Conservation (phyloP, 2,888 invertebrate genomes). For the Zootermopsis nevadensis region DNA sequence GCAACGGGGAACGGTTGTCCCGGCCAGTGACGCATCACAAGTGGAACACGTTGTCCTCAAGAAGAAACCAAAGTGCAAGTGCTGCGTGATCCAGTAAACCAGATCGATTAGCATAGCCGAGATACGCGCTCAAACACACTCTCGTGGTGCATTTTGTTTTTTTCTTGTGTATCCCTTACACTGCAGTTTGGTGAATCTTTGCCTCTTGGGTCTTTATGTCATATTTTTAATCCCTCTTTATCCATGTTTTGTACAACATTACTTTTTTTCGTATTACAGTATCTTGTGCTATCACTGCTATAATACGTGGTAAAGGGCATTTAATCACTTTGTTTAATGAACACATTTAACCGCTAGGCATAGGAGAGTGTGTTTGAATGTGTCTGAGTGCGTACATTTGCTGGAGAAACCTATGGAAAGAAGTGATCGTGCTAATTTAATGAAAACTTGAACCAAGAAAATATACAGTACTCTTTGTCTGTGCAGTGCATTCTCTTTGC, state of each 20-base stretch:
- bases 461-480: conserved; percentile 36
- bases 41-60: conserved; percentile 93
- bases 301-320: conserved; percentile 37
- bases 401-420: not conserved
- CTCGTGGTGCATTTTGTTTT: not conserved
- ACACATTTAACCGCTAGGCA: not conserved
- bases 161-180: not conserved
- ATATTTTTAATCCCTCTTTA: conserved; percentile 1
- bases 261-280: not conserved
- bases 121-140: conserved; percentile 34
- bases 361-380: conserved; percentile 37
- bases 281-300: conserved; percentile 20
- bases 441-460: conserved; percentile 29
- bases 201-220: not conserved
- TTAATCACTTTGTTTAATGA: conserved; percentile 23
- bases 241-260: conserved; percentile 8
- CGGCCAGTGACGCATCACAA: conserved; percentile 79
- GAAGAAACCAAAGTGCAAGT: conserved; percentile 95
- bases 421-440: conserved; percentile 34
- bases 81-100: conserved; percentile 90
- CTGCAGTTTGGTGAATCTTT: not conserved
- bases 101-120: not conserved
- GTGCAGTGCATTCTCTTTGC: conserved; percentile 45
- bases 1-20: conserved; percentile 76
- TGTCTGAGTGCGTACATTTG: not conserved